phyloP scores from a whole-genome alignment of 1,140 invertebrate genomes.

The Dicyema japonicum region DNA sequence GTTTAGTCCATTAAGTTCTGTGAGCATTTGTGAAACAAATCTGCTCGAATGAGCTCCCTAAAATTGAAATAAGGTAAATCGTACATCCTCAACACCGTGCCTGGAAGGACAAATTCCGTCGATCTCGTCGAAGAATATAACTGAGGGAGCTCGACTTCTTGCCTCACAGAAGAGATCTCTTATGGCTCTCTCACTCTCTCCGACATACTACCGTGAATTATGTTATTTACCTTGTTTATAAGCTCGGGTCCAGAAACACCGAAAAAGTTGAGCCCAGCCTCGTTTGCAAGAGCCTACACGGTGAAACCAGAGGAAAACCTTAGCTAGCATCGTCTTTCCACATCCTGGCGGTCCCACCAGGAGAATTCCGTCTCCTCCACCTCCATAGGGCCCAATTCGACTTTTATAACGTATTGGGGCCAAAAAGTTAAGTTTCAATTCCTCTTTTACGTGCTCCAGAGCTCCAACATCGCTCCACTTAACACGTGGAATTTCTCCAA shows the following conservation, averaged over 20 bases:
- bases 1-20: constrained; percentile 90
- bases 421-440: too few relatives aligned
- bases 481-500: too few relatives aligned
- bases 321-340: constrained; percentile 61
- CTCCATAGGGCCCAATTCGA: too few relatives aligned
- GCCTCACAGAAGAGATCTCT: constrained; percentile 68
- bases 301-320: constrained; percentile 23
- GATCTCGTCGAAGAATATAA: constrained; percentile 97
- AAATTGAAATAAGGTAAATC: constrained; percentile 3
- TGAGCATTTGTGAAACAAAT: constrained; percentile 77
- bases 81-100: constrained; percentile 12
- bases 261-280: constrained; percentile 76
- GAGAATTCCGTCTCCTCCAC: too few relatives aligned
- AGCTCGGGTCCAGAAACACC: constrained; percentile 81
- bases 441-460: too few relatives aligned
- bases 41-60: constrained; percentile 29
- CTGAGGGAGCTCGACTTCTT: constrained; percentile 65
- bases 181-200: constrained; percentile 83
- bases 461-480: too few relatives aligned
- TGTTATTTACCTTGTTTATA: constrained; percentile 42
- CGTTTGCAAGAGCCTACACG: constrained; percentile 76
- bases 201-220: constrained; percentile 42
- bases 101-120: constrained; percentile 72
- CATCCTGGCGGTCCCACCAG: constrained; percentile 63
- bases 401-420: too few relatives aligned